Base-by-base conservation (phyloP, 35 echinoderm and acorn worm genomes). In the Holothuria glaberrima region DNA sequence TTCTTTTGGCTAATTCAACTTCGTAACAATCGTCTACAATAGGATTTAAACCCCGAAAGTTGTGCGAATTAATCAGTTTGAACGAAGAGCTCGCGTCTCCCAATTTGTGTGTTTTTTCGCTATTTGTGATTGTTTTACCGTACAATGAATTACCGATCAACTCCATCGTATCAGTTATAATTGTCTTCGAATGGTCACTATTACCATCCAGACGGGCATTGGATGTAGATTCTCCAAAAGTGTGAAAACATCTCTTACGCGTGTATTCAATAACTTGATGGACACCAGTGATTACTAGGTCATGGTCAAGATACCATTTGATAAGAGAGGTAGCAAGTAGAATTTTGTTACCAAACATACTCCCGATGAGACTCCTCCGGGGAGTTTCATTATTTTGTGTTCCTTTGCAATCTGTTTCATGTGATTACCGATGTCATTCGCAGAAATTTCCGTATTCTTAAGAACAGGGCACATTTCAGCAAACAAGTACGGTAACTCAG, bases 401-500 rank as follows among this genome's bases (percentile, higher is more conserved):
- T 82, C 48, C 30, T 9, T 12, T 25, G 78, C 78, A 82, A 82
- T 57, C 0, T 57, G 6, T 14, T 17, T 56, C 78, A 82, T 82
- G 26, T 82, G 78, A 3, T 82, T 5, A 27, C 78, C 78, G 21
- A 82, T 82, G 6, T 82, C 78, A 5, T 82, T 0, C 0, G 57
- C 18, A 27, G 57, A 82, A 82, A 82, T 82, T 0, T 82, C 34
- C 12, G 33, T 75, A 3, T 75, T 85, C 27, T 92, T 92, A 56
- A 92, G 88, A 41, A 92, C 78, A 7, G 91, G 91, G 32, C 71
- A 77, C 91, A 92, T 92, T 48, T 92, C 84, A 4, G 82, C 83
- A 92, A 88, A 87, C 58, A 54, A 0, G 26, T 48, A 26, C 78
- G n/a, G n/a, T n/a, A n/a, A n/a, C 50, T 75, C 1, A 92, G 20